phyloP scores from a whole-genome alignment of 2,797 vertebrate genomes.

The Cyprinodon diabolis region DNA sequence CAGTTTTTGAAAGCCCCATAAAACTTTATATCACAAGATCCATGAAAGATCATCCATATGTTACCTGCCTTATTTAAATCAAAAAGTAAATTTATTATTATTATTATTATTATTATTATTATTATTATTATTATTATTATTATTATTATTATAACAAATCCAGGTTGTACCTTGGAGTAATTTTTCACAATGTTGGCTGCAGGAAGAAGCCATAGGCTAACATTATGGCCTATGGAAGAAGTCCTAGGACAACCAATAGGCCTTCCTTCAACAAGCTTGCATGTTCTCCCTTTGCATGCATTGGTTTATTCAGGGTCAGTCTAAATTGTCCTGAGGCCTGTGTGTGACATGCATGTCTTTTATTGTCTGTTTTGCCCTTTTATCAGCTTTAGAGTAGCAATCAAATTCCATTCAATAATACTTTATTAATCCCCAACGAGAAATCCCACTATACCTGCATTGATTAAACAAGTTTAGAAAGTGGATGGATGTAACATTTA shows the following conservation, averaged over 20 bases:
- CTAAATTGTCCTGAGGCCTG: neutral
- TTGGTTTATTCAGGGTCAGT: neutral
- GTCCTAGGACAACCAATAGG: neutral
- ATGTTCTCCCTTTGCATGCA: neutral
- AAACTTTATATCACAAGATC: too few species aligned
- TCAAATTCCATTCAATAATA: neutral
- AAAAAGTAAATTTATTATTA: too few species aligned
- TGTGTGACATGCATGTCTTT: neutral
- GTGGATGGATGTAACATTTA: neutral
- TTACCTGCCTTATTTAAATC: too few species aligned
- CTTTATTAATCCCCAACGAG: too few species aligned
- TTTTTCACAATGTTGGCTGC: too few species aligned
- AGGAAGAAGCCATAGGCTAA: neutral
- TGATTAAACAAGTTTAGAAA: neutral
- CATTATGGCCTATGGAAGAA: too few species aligned
- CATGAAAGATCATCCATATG: too few species aligned
- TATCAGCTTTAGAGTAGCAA: neutral
- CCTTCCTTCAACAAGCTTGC: neutral
- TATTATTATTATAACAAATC: too few species aligned
- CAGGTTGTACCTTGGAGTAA: too few species aligned
- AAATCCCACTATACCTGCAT: neutral
- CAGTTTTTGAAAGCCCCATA: too few species aligned
- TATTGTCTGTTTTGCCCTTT: neutral
- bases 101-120: too few species aligned
- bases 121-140: too few species aligned